Percentiles rank a stretch among this genome's conserved stretches.
These are phyloP conservation scores for Dicerorhinus sumatrensis DNA, from an alignment of 2,113 vertebrate genomes.

Conservation along the genomic window DNA sequence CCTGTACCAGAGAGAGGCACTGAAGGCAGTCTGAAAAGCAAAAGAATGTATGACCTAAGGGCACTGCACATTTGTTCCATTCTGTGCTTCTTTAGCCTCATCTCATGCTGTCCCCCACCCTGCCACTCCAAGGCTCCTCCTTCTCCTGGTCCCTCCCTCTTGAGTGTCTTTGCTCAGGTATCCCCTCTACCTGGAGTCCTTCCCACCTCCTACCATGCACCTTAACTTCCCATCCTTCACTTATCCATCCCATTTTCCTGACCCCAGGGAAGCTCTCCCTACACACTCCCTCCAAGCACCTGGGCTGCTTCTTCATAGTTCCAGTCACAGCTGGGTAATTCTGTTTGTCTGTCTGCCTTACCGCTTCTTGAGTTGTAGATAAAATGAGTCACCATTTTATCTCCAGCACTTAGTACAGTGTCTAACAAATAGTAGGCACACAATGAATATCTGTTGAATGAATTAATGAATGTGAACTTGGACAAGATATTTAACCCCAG, in stretches of 20 bases:
- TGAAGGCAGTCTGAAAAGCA: neutral
- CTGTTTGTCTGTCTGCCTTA: no score
- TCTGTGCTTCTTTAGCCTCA: neutral
- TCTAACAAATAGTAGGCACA: neutral
- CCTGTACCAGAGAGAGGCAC: neutral
- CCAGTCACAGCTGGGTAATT: neutral
- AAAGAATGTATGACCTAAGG: neutral
- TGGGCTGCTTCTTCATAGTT: neutral
- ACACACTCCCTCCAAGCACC: fast-evolving
- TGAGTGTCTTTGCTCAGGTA: neutral
- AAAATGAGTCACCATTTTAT: neutral
- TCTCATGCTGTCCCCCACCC: fast-evolving
- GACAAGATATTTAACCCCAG: neutral
- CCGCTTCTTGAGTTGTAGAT: neutral
- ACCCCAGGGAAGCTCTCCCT: neutral
- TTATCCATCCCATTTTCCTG: neutral
- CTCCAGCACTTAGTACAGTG: neutral
- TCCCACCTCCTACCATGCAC: neutral
- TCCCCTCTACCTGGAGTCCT: neutral
- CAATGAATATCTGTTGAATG: neutral
- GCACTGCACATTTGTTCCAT: neutral
- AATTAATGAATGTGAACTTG: neutral
- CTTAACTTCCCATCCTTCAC: neutral
- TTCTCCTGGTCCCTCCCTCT: neutral
- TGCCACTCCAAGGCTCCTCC: neutral